Base-by-base conservation (phyloP, 2,888 invertebrate species). In the Helleia helle region DNA sequence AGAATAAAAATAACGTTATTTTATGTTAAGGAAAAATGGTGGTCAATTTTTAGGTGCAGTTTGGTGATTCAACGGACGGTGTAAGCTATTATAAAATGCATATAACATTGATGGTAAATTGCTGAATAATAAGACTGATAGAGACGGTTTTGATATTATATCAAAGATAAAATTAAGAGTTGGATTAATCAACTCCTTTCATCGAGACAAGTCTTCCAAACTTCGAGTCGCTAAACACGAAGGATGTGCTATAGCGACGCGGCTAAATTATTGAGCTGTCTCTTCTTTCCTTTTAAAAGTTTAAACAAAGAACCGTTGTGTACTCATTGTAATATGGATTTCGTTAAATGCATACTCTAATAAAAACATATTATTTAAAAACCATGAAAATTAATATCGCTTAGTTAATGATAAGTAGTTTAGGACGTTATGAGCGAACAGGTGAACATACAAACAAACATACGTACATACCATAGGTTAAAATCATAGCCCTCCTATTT, bases 191-290 rank as follows among this genome's bases (percentile, higher is more conserved):
- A 50, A 49, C 52, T 58, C 42, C 43, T 49, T 49, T 54, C 52
- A 53, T 55, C 54, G 52, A 54, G 50, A 44, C 44, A 59, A 54
- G 70, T 70, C 66, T 70, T 65, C 65, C 67, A 69, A 58, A 51
- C 41, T 43, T 41, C 42, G 11, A 36, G 22, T 22, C 22, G 5
- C 22, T 22, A 6, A 22, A 8, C 8, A 22, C 5, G 5, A 7
- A n/a, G n/a, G n/a, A 5, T 22, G 7, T 8, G 22, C 1, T 22
- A 8, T 7, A 4, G 22, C 7, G 22, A 22, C 22, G 8, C n/a
- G 8, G 22, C 22, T 22, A 5, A 22, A 22, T 6, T 5, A 8
- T 3, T 8, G 8, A 22, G 22, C 3, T 22, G 22, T 22, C 8
- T 34, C 5, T 15, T 9, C 34, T 15, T 18, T n/a, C n/a, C n/a